Evolutionary conservation across 2,797 vertebrate genomes (phyloP).

Genomic region (Chelon auratus): DNA sequence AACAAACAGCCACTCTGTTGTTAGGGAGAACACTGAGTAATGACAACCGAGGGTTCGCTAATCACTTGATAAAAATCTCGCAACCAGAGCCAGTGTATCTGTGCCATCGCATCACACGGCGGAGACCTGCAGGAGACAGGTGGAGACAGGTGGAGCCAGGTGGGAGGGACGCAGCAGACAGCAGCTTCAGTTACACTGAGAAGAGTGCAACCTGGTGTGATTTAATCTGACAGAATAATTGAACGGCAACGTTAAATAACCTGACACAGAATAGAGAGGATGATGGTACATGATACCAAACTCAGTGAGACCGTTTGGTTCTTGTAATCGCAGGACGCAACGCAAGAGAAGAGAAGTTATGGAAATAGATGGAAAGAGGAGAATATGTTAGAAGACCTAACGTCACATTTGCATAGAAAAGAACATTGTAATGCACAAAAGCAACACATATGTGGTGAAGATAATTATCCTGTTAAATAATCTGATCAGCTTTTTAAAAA

Average conservation of each 20-base stretch:
- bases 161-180: slow-evolving; percentile 9
- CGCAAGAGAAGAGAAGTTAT: too few relatives aligned
- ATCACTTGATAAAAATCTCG: slow-evolving; percentile 68
- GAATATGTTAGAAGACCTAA: too few relatives aligned
- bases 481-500: slow-evolving; percentile 10
- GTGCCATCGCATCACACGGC: slow-evolving; percentile 22
- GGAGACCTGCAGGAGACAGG: slow-evolving; percentile 5
- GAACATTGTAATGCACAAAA: too few relatives aligned
- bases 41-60: slow-evolving; percentile 60
- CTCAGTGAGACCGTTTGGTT: too few relatives aligned
- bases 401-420: too few relatives aligned
- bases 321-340: too few relatives aligned
- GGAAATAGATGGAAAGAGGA: too few relatives aligned
- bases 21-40: slow-evolving; percentile 63
- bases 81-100: slow-evolving; percentile 62
- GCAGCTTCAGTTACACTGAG: slow-evolving; percentile 35
- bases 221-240: background rate
- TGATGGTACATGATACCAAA: too few relatives aligned
- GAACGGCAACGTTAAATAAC: background rate
- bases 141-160: slow-evolving; percentile 14
- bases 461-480: background rate
- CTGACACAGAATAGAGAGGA: too few relatives aligned
- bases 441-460: too few relatives aligned
- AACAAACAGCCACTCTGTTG: slow-evolving; percentile 67
- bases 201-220: background rate